A percentile compares a stretch with the other conserved stretches of the same genome.
phyloP scores from a whole-genome alignment of 2,888 invertebrate genomes.

The Cordilura impudica region DNA sequence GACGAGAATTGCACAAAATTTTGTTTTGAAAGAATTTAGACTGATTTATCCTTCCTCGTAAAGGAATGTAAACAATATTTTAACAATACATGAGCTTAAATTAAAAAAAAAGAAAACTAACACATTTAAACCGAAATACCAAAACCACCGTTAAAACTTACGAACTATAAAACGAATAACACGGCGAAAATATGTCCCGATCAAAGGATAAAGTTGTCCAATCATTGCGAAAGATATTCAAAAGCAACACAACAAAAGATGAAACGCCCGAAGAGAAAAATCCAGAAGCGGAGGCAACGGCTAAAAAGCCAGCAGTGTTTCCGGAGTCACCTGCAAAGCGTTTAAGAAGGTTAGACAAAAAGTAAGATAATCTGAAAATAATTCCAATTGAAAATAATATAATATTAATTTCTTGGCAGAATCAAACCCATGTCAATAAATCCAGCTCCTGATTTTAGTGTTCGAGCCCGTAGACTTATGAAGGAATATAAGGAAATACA shows the following conservation, averaged over 20 bases:
- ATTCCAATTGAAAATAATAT: neutral
- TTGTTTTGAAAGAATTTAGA: constrained; percentile 18
- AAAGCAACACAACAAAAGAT: constrained; percentile 79
- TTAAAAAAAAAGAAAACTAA: neutral
- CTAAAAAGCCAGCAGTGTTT: constrained; percentile 78
- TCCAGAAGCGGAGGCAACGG: constrained; percentile 63
- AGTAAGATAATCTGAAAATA: constrained; percentile 64
- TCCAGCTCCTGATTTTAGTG: constrained; percentile 80
- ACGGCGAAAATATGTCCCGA: constrained; percentile 78
- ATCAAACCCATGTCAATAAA: constrained; percentile 56
- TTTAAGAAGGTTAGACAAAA: constrained; percentile 71
- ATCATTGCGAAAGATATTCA: constrained; percentile 88
- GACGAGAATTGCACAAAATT: neutral
- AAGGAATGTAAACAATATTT: constrained; percentile 22
- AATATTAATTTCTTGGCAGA: constrained; percentile 10
- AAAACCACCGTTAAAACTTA: constrained; percentile 42
- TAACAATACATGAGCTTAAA: constrained; percentile 8
- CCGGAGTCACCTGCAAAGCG: constrained; percentile 72
- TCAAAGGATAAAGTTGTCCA: constrained; percentile 90
- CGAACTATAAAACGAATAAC: neutral
- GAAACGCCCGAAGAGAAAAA: constrained; percentile 78
- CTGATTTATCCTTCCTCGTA: constrained; percentile 28
- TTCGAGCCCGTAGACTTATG: constrained; percentile 89
- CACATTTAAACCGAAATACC: constrained; percentile 5
- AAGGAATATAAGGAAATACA: constrained; percentile 91